Evolutionary conservation across 2,888 invertebrate genomes (phyloP), one percentile per base, ranked within the genome.

Genomic region (Cheilosia variabilis): DNA sequence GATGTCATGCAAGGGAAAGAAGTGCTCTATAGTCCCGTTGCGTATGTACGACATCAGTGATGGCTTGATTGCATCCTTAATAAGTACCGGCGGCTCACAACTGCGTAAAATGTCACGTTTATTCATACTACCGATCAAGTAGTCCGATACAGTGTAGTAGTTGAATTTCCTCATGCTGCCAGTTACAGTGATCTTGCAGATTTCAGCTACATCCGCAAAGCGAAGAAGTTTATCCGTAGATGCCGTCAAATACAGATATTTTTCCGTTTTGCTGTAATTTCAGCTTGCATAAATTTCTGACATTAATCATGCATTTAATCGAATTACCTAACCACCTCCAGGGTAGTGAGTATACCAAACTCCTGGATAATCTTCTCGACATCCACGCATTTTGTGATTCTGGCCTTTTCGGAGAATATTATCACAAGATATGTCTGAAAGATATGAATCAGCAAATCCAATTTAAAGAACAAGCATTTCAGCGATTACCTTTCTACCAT

Each of bases 1-100:
- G 71, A 91, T 93, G 89, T 96, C 95, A 90, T 96, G 96, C 65
- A 96, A 90, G 0, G 95, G 95, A 53, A 96, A 93, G 89, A 93
- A 92, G 55, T 92, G 91, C 87, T 95, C 95, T 87, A 94, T 93
- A 31, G 93, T 89, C 15, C 92, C 91, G 77, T 90, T 92, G 53
- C 90, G 89, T 53, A 92, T 89, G 57, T 92, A 91, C 2, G 91
- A 89, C 81, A 90, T 87, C 10, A 92, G 88, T 1, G 90, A 87
- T 0, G 92, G 91, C 82, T 92, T 92, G 10, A 92, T 88, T 2
- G 89, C 89, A 90, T 96, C 95, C 84, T 94, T 93, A 19, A 96
- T 94, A 57, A 96, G 93, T 60, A 94, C 93, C 89, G 96, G 96
- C 58, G 94, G 94, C 89, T 96, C 96, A 72, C 90, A 90, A 66